Percentiles rank a stretch among this genome's conserved stretches.
Evolutionary conservation across 2,113 vertebrate genomes (phyloP).

Genomic region (Cinclus cinclus): DNA sequence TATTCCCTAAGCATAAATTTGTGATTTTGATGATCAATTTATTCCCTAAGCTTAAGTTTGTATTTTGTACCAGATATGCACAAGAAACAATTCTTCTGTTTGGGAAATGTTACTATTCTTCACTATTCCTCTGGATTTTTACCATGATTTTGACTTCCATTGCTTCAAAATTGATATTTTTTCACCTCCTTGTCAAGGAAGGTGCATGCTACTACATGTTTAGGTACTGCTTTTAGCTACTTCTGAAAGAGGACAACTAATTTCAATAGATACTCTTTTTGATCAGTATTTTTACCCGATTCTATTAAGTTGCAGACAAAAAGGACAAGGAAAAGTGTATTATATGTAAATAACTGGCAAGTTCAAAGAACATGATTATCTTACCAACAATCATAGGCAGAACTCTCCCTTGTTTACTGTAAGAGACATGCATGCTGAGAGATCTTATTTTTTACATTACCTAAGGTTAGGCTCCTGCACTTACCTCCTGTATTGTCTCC

Average conservation of each 20-base stretch:
- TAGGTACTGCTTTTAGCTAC: not conserved
- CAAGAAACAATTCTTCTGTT: not conserved
- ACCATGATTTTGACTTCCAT: not conserved
- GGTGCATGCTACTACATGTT: not conserved
- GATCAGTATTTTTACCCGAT: not conserved
- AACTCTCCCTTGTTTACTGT: not conserved
- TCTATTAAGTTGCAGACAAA: not conserved
- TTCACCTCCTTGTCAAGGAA: not conserved
- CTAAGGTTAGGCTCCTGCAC: not conserved
- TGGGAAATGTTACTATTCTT: not conserved
- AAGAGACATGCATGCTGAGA: not conserved
- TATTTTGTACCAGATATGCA: not conserved
- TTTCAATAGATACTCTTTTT: not conserved
- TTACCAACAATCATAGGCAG: not conserved
- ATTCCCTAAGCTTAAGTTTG: not conserved
- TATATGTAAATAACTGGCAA: not conserved
- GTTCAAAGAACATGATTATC: not conserved
- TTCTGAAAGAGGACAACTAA: not conserved
- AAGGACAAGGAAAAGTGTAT: not conserved
- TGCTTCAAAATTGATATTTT: not conserved
- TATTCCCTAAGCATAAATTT: not conserved
- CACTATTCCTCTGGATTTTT: not conserved
- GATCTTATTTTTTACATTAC: not conserved
- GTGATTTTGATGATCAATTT: not conserved
- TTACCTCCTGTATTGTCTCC: not conserved